These are phyloP conservation scores for Bombus waltoni DNA, from an alignment of 1,140 invertebrate species.

Conservation along the genomic window DNA sequence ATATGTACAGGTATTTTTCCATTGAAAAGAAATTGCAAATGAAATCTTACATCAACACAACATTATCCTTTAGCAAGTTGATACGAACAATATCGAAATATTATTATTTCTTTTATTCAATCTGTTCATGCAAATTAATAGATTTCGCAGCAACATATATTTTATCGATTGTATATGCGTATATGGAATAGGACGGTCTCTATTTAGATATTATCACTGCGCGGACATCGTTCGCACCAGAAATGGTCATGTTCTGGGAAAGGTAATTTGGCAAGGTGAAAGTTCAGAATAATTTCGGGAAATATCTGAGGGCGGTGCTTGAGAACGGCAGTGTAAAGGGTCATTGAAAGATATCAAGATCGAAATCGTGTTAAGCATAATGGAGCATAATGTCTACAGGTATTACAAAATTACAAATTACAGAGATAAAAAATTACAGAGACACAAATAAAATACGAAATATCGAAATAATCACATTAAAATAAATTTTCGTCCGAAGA, in stretches of 20 bases:
- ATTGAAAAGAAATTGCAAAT: too few species aligned
- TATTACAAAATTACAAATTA: background rate
- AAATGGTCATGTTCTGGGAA: background rate
- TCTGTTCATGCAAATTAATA: background rate
- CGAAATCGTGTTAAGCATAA: background rate
- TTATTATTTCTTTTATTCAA: background rate
- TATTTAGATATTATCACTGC: slow-evolving; percentile 11
- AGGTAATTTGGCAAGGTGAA: slow-evolving; percentile 10
- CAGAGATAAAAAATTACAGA: too few species aligned
- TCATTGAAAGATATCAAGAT: background rate
- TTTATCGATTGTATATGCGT: background rate
- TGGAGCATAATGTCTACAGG: background rate
- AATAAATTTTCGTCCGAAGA: background rate
- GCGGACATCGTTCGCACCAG: background rate
- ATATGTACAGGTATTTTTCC: too few species aligned
- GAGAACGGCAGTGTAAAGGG: background rate
- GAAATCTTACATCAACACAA: too few species aligned
- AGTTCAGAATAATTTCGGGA: background rate
- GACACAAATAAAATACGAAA: background rate
- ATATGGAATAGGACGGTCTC: background rate
- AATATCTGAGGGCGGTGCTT: background rate
- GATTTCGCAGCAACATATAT: background rate
- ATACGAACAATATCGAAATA: background rate
- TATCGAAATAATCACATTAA: too few species aligned
- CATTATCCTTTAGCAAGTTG: too few species aligned